Conservation (phyloP, 2,113 vertebrate species). For the Pristiophorus japonicus region DNA sequence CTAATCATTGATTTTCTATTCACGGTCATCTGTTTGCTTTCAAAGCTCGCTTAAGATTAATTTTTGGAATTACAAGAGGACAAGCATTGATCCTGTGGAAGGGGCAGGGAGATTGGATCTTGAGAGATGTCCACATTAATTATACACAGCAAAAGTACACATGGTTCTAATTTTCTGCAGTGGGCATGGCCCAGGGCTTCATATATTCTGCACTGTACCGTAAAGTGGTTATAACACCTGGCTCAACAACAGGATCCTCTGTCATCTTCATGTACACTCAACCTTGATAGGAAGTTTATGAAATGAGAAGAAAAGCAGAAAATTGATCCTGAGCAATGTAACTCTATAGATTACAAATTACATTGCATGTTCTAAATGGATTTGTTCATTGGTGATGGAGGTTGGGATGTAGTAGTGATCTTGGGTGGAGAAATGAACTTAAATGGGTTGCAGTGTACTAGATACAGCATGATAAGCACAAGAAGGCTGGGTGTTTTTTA, state of each 20-base stretch:
- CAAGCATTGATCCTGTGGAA: not conserved
- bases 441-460: too few species aligned
- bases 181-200: not conserved
- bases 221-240: not conserved
- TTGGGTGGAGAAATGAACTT: too few species aligned
- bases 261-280: not conserved
- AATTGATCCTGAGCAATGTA: not conserved
- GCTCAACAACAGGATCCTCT: not conserved
- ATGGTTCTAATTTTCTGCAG: not conserved
- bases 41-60: not conserved
- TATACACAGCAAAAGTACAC: not conserved
- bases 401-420: too few species aligned
- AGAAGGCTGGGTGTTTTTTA: too few species aligned
- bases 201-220: not conserved
- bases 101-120: not conserved
- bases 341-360: too few species aligned
- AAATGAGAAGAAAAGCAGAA: not conserved
- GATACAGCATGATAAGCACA: too few species aligned
- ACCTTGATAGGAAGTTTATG: not conserved
- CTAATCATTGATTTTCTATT: not conserved
- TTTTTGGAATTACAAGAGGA: not conserved
- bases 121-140: slow-evolving; percentile 2
- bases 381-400: too few species aligned
- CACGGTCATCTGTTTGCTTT: not conserved
- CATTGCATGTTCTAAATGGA: too few species aligned